phyloP scores from a whole-genome alignment of 2,113 vertebrate species.

The Semicossyphus pulcher region DNA sequence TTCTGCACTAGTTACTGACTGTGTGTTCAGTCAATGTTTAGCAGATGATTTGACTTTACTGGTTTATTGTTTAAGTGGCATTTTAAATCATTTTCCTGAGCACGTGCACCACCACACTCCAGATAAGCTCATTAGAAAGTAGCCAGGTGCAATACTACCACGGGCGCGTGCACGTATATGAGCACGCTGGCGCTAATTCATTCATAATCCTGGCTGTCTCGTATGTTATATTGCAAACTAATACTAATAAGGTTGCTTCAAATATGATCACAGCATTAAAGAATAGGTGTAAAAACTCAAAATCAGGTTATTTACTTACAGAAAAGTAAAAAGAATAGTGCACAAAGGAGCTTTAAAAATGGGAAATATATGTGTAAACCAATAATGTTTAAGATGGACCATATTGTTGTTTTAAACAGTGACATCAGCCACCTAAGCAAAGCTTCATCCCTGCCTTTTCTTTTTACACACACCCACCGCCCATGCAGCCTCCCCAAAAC shows the following conservation, averaged over 20 bases:
- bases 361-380: no score
- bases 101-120: background rate
- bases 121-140: background rate
- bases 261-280: background rate
- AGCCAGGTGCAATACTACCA: background rate
- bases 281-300: background rate
- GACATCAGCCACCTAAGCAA: constrained; percentile 50
- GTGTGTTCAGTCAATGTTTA: background rate
- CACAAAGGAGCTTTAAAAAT: rapidly evolving
- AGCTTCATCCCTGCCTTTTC: background rate
- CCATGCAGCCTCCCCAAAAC: constrained; percentile 55
- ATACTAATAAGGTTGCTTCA: no score
- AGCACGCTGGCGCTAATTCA: constrained; percentile 23
- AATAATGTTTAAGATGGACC: no score
- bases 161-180: background rate
- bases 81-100: no score
- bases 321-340: background rate
- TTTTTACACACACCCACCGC: constrained; percentile 64
- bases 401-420: constrained; percentile 13
- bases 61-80: background rate
- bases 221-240: background rate
- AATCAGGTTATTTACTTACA: background rate
- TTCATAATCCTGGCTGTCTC: constrained; percentile 23
- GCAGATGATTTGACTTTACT: rapidly evolving
- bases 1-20: no score